Base-by-base conservation (phyloP, 2,888 invertebrate genomes). In the Sarcophaga carnaria region DNA sequence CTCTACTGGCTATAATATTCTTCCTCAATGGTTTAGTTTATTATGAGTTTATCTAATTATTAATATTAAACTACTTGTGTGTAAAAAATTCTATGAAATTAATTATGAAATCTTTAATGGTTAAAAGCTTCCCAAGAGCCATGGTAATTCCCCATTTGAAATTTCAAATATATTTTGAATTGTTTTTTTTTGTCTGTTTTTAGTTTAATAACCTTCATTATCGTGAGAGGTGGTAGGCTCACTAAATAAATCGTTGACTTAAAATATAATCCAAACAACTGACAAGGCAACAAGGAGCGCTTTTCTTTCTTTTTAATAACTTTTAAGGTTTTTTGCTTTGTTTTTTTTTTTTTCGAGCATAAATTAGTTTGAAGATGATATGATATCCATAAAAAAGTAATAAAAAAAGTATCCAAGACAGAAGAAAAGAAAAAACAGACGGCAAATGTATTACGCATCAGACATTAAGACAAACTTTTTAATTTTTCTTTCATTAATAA, bases 401-500 rank as follows among this genome's bases (percentile, higher is more conserved):
- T 27, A 62, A 79, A 62, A 54, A 49, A 49, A 22, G 22, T 11
- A 76, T 75, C 47, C 75, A 20, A 27, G 45, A 67, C 6, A 37
- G 37, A 37, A 37, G 6, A 14, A 62, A 71, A 0, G 27, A 47
- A 64, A 62, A 27, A 5, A 59, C 47, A 20, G 6, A 77, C 8
- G 37, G n/a, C n/a, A 49, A 60, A 45, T 60, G 4, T 45, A 72
- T 83, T 72, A 78, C 77, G 78, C 66, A 71, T 66, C 71, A 80
- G 60, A 37, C 60, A 71, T 71, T 27, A 79, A 60, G 17, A 64
- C 10, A 84, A 80, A 60, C 71, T 84, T 84, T 80, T 84, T 76
- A 76, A 84, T 80, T 84, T 76, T 60, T 37, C 37, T 80, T 80
- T 76, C 80, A 80, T 80, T 84, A 84, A 71, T 84, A 76, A 76